Percentiles rank a stretch among this genome's conserved stretches.
phyloP scores from a whole-genome alignment of 2,888 invertebrate genomes.

The Ypsolopha sequella region DNA sequence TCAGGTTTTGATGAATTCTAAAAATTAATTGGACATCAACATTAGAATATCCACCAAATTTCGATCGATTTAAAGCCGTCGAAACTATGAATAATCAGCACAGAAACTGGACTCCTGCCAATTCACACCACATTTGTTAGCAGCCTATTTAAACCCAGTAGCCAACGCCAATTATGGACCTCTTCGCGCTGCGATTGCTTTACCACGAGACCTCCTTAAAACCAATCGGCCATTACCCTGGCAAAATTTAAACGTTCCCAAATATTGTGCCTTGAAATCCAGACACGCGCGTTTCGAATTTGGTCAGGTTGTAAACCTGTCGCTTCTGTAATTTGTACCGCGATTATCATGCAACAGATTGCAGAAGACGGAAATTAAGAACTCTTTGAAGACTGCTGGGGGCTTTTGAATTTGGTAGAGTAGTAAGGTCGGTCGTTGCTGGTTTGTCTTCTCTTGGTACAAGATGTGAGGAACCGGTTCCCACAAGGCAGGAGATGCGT shows the following conservation, averaged over 20 bases:
- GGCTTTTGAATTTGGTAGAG: constrained; percentile 1
- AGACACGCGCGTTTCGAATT: constrained; percentile 3
- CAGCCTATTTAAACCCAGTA: constrained; percentile 44
- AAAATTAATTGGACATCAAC: too few relatives aligned
- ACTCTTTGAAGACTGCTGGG: background rate
- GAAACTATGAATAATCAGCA: constrained; percentile 10
- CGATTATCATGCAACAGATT: background rate
- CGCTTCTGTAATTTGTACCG: constrained; percentile 5
- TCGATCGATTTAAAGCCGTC: constrained; percentile 14
- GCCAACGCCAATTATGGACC: constrained; percentile 37
- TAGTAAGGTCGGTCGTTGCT: constrained; percentile 1
- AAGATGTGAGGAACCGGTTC: constrained; percentile 31
- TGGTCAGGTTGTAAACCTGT: constrained; percentile 5
- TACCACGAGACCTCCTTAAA: constrained; percentile 4
- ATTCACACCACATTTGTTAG: constrained; percentile 53
- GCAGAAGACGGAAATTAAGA: background rate
- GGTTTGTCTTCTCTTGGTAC: background rate
- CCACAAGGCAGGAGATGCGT: constrained; percentile 24
- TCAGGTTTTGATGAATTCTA: too few relatives aligned
- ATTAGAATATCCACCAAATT: constrained; percentile 4
- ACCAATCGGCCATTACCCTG: background rate
- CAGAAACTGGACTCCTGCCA: constrained; percentile 16
- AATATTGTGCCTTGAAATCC: background rate
- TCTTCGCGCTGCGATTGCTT: constrained; percentile 6
- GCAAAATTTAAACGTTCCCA: constrained; percentile 1